A percentile compares a stretch with the other conserved stretches of the same genome.
Evolutionary conservation across 2,888 invertebrate genomes (phyloP).

Genomic region (Hydropsyche betteni): DNA sequence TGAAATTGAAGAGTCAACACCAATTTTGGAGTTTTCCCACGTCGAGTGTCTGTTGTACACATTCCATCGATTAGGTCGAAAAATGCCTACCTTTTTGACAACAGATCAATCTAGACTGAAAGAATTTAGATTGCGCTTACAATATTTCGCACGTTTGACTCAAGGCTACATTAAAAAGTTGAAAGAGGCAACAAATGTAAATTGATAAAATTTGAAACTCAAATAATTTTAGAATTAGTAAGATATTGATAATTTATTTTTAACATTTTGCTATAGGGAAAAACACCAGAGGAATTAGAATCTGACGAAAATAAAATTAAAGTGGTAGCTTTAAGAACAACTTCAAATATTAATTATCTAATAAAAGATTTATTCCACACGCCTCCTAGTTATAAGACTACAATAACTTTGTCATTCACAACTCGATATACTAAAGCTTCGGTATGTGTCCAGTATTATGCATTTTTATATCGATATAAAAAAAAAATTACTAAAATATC

Average conservation of each 20-base stretch:
- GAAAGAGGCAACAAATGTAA: conserved; percentile 69
- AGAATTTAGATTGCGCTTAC: conserved; percentile 85
- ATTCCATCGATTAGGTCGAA: conserved; percentile 79
- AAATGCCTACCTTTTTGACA: conserved; percentile 77
- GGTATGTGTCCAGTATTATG: conserved; percentile 53
- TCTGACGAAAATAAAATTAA: conserved; percentile 82
- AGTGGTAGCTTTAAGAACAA: conserved; percentile 84
- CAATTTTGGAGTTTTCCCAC: conserved; percentile 91
- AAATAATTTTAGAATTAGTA: background rate
- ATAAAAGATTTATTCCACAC: conserved; percentile 95
- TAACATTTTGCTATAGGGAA: conserved; percentile 64
- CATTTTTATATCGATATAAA: background rate
- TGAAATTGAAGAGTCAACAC: conserved; percentile 66
- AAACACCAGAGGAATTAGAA: conserved; percentile 76
- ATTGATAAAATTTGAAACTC: background rate
- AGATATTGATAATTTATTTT: conserved; percentile 42
- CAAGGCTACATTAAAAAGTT: conserved; percentile 83
- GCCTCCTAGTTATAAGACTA: conserved; percentile 91
- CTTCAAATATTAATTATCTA: conserved; percentile 90
- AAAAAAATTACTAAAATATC: background rate
- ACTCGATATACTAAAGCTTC: conserved; percentile 60
- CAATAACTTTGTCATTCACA: conserved; percentile 77
- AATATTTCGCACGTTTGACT: conserved; percentile 91
- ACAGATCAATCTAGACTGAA: conserved; percentile 79
- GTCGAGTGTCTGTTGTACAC: conserved; percentile 90